Evolutionary conservation across 35 echinoderm and acorn worm species (phyloP).

Genomic region (Apostichopus japonicus): DNA sequence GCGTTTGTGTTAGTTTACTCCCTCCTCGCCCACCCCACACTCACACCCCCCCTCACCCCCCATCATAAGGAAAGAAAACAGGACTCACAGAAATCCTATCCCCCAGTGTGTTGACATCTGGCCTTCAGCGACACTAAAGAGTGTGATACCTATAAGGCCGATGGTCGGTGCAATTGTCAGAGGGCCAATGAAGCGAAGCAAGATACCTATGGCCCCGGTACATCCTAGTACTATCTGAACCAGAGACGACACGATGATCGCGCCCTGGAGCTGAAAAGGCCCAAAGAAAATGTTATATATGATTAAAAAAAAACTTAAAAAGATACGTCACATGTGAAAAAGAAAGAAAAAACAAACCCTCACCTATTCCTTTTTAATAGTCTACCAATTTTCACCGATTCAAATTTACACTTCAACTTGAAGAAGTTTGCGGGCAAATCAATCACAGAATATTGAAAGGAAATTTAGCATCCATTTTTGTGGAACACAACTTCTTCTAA

Average conservation of each 20-base stretch:
- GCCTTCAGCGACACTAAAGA: conserved; percentile 44
- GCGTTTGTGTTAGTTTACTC: no score
- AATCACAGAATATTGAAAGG: no score
- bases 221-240: conserved; percentile 43
- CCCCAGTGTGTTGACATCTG: conserved; percentile 41
- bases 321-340: no score
- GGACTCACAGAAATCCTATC: conserved; percentile 45
- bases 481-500: no score
- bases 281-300: background rate
- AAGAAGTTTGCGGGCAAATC: no score
- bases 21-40: background rate
- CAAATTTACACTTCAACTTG: no score
- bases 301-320: no score
- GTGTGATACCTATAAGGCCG: conserved; percentile 50
- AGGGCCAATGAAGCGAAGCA: conserved; percentile 53
- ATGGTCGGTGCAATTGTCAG: conserved; percentile 61
- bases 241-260: conserved; percentile 12
- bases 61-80: background rate
- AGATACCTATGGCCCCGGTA: conserved; percentile 46
- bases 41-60: background rate
- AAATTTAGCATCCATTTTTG: no score
- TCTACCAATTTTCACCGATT: no score
- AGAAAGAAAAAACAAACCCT: no score
- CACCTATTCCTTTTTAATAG: no score
- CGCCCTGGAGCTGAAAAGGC: background rate